Evolutionary conservation across 2,888 invertebrate genomes (phyloP), one percentile per base, ranked within the genome.

Genomic region (Atethmia centrago): DNA sequence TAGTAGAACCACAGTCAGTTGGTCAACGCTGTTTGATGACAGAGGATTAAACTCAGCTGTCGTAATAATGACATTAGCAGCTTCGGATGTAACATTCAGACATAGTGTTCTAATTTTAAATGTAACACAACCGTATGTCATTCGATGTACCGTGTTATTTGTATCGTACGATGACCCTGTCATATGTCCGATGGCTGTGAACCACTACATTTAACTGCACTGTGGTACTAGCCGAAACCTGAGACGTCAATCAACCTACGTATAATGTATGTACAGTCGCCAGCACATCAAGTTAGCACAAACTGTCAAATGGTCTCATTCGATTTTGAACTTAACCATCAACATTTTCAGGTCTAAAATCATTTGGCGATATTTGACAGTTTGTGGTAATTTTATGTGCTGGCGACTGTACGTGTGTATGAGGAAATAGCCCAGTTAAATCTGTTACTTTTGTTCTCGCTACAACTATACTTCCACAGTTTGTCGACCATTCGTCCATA

Each of bases 351-450:
- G n/a, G n/a, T n/a, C n/a, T n/a, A n/a, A n/a, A n/a, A n/a, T n/a
- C n/a, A n/a, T n/a, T n/a, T n/a, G n/a, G n/a, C n/a, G n/a, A n/a
- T n/a, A n/a, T n/a, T n/a, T n/a, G n/a, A n/a, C n/a, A n/a, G n/a
- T n/a, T n/a, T n/a, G n/a, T n/a, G n/a, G n/a, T n/a, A n/a, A n/a
- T n/a, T n/a, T n/a, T n/a, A n/a, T n/a, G n/a, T n/a, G n/a, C n/a
- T n/a, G n/a, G n/a, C n/a, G n/a, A n/a, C n/a, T n/a, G n/a, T n/a
- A 31, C 25, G 36, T 21, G 31, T 56, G 61, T 63, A 82, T 81
- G 14, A 82, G 82, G 82, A 85, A 85, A 65, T 77, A 82, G 72
- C 65, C 76, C 47, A 81, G 81, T 81, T 84, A 66, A 81, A 76
- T 76, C 71, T 59, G 62, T 69, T 55, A 63, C 55, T 66, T 51